A percentile compares a stretch with the other conserved stretches of the same genome.
Evolutionary conservation across 2,113 vertebrate species (phyloP).

Genomic region (Podiceps cristatus): DNA sequence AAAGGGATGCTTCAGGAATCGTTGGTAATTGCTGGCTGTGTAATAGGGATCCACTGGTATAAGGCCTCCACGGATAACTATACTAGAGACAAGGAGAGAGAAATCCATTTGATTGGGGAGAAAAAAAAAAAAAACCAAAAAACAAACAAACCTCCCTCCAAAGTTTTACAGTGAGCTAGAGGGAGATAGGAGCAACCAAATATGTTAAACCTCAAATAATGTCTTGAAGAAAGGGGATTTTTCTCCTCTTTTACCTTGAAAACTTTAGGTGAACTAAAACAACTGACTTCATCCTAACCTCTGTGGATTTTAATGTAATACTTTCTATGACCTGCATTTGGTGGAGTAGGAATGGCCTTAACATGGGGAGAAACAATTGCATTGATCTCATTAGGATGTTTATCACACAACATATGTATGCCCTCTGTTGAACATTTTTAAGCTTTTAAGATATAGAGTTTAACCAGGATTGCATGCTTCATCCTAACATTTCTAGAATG

Average conservation of each 20-base stretch:
- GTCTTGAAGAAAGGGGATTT: background rate
- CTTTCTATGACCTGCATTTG: constrained; percentile 18
- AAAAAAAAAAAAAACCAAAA: background rate
- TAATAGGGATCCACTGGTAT: accelerated
- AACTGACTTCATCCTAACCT: background rate
- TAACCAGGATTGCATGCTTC: constrained; percentile 1
- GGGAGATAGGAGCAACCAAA: background rate
- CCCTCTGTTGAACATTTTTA: constrained; percentile 7
- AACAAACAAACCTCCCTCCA: background rate
- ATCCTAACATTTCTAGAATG: constrained; percentile 11
- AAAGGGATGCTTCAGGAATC: background rate
- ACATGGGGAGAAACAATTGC: background rate
- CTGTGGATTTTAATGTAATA: background rate
- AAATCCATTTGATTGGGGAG: background rate
- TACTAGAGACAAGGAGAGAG: background rate
- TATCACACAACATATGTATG: constrained; percentile 1
- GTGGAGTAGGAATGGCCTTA: background rate
- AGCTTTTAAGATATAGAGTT: constrained; percentile 27
- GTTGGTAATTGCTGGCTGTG: background rate
- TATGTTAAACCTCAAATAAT: background rate
- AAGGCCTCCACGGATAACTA: background rate
- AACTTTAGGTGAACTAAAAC: background rate
- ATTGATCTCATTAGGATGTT: constrained; percentile 52
- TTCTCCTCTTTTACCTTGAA: background rate
- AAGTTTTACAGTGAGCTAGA: background rate